Evolutionary conservation across 2,113 vertebrate species (phyloP).

Genomic region (Dasyurus viverrinus): DNA sequence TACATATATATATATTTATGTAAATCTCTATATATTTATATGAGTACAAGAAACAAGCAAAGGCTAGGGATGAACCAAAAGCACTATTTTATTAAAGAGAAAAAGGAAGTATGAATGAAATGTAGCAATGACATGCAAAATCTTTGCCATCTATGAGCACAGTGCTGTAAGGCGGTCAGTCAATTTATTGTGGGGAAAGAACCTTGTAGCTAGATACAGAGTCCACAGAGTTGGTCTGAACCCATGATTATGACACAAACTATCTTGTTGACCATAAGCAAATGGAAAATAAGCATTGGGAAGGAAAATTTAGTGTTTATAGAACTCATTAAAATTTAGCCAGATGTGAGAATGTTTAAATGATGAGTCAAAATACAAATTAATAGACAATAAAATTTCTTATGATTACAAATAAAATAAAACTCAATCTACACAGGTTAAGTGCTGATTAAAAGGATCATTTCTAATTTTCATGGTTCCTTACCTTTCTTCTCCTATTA

Average conservation of each 20-base stretch:
- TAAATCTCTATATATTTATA: background rate
- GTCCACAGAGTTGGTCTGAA: background rate
- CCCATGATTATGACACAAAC: background rate
- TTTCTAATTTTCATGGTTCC: background rate
- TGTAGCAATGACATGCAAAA: background rate
- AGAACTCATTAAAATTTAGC: slow-evolving; percentile 6
- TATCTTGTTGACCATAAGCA: background rate
- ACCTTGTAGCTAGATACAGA: background rate
- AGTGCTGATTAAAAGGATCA: background rate
- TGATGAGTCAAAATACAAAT: background rate
- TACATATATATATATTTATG: background rate
- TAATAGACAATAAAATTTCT: background rate
- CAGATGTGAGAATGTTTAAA: background rate
- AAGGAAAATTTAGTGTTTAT: background rate
- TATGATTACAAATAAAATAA: background rate
- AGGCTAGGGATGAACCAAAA: background rate
- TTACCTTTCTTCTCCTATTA: background rate
- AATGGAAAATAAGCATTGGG: slow-evolving; percentile 42
- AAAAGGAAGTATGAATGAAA: background rate
- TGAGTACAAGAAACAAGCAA: background rate
- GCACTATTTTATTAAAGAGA: background rate
- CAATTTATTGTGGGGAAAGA: background rate
- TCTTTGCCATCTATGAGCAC: background rate
- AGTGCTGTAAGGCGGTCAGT: background rate
- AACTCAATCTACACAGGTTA: background rate